Evolutionary conservation across 2,888 invertebrate genomes (phyloP).

Genomic region (Proisotoma minuta): DNA sequence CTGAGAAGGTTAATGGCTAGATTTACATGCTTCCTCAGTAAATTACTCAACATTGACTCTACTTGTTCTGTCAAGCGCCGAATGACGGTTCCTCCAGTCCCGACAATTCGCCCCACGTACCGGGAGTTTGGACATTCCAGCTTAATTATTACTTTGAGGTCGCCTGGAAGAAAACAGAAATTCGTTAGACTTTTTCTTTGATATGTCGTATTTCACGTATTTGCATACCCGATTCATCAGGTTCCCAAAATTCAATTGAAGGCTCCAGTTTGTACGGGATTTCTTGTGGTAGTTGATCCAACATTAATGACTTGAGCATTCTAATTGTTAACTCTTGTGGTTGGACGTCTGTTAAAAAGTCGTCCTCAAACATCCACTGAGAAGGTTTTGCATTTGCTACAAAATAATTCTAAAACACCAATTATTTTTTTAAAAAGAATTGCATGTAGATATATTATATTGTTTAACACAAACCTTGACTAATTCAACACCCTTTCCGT

Average conservation of each 20-base stretch:
- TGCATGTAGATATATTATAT: too few relatives aligned
- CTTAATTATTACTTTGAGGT: slow-evolving; percentile 57
- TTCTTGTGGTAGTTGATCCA: slow-evolving; percentile 78
- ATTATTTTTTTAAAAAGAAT: too few relatives aligned
- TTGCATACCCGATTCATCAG: slow-evolving; percentile 45
- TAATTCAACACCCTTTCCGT: slow-evolving; percentile 68
- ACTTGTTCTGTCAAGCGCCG: slow-evolving; percentile 64
- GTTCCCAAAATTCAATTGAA: slow-evolving; percentile 59
- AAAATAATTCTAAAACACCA: slow-evolving; percentile 62
- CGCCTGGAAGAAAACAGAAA: slow-evolving; percentile 53
- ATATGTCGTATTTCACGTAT: too few relatives aligned
- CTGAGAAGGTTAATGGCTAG: slow-evolving; percentile 50
- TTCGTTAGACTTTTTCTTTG: neutral
- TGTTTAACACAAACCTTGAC: too few relatives aligned
- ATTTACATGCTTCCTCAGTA: slow-evolving; percentile 61
- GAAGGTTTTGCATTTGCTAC: slow-evolving; percentile 62
- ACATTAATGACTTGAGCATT: slow-evolving; percentile 73
- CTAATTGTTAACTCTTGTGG: slow-evolving; percentile 65
- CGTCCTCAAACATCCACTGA: slow-evolving; percentile 64
- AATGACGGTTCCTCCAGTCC: slow-evolving; percentile 65
- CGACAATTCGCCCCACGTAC: slow-evolving; percentile 63
- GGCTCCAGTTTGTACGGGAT: slow-evolving; percentile 74
- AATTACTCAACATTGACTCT: slow-evolving; percentile 61
- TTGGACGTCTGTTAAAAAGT: slow-evolving; percentile 68
- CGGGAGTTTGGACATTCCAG: slow-evolving; percentile 63